Percentiles rank a stretch among this genome's conserved stretches.
These are phyloP conservation scores for Coilia nasus DNA, from an alignment of 2,797 vertebrate species.

Conservation along the genomic window DNA sequence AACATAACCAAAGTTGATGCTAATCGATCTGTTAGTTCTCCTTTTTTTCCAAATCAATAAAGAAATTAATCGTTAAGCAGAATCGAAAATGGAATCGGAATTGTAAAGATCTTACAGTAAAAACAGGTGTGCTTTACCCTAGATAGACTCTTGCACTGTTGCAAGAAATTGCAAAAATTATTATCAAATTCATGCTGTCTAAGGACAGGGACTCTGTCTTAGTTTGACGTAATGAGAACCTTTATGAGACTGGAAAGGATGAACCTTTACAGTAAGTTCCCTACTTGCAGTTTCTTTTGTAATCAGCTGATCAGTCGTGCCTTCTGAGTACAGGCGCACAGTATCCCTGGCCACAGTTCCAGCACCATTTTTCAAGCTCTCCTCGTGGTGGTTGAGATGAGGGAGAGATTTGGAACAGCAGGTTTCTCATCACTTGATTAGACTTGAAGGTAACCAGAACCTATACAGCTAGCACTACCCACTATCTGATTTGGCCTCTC, in stretches of 20 bases:
- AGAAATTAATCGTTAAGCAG: no score
- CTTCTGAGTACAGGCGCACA: background rate
- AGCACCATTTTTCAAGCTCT: background rate
- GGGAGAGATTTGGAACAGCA: background rate
- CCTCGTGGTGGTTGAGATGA: background rate
- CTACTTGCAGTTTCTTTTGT: background rate
- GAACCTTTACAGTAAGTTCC: background rate
- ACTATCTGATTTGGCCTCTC: slow-evolving; percentile 20
- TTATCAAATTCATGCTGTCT: no score
- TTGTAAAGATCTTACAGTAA: no score
- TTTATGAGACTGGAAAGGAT: background rate
- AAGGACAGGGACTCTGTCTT: no score
- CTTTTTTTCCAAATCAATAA: no score
- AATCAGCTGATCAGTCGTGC: background rate
- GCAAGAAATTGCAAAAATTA: no score
- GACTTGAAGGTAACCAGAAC: slow-evolving; percentile 9
- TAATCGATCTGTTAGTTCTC: no score
- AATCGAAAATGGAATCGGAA: no score
- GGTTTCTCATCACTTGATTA: slow-evolving; percentile 15
- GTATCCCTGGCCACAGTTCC: background rate
- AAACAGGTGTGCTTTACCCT: no score
- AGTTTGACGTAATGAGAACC: background rate
- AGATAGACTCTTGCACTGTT: no score
- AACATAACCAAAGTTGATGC: no score
- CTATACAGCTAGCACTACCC: background rate